phyloP scores from a whole-genome alignment of 2,888 invertebrate genomes.

The Polyommatus iphigenia region DNA sequence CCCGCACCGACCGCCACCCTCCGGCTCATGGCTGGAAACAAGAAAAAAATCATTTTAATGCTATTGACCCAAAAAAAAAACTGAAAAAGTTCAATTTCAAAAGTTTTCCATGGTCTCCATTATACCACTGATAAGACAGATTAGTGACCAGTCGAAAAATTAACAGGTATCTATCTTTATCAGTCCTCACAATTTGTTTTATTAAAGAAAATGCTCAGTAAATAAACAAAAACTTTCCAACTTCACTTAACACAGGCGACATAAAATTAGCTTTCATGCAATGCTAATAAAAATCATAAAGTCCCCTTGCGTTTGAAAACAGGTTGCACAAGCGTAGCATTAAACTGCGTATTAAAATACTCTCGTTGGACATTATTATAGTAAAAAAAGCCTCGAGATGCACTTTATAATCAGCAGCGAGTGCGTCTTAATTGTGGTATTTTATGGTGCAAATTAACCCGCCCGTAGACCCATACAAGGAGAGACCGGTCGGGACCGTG shows the following conservation, averaged over 20 bases:
- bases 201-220: neutral
- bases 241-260: neutral
- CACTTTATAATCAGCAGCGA: slow-evolving; percentile 1
- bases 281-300: slow-evolving; percentile 7
- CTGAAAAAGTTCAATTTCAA: neutral
- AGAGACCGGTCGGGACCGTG: slow-evolving; percentile 4
- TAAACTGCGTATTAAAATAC: slow-evolving; percentile 22
- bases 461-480: slow-evolving; percentile 3
- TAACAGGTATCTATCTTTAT: too few relatives aligned
- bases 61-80: neutral
- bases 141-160: too few relatives aligned
- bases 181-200: too few relatives aligned
- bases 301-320: slow-evolving; percentile 1
- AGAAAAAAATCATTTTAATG: slow-evolving; percentile 25
- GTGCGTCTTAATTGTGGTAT: slow-evolving; percentile 26
- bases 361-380: neutral
- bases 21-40: slow-evolving; percentile 84
- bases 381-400: slow-evolving; percentile 22
- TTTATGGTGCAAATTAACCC: slow-evolving; percentile 29
- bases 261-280: neutral
- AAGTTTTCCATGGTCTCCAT: neutral
- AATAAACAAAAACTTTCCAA: neutral
- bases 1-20: slow-evolving; percentile 81
- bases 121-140: too few relatives aligned
- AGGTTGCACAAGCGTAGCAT: slow-evolving; percentile 37